Evolutionary conservation across 1,140 invertebrate genomes (phyloP).

Genomic region (Proctacanthus coquilletti): DNA sequence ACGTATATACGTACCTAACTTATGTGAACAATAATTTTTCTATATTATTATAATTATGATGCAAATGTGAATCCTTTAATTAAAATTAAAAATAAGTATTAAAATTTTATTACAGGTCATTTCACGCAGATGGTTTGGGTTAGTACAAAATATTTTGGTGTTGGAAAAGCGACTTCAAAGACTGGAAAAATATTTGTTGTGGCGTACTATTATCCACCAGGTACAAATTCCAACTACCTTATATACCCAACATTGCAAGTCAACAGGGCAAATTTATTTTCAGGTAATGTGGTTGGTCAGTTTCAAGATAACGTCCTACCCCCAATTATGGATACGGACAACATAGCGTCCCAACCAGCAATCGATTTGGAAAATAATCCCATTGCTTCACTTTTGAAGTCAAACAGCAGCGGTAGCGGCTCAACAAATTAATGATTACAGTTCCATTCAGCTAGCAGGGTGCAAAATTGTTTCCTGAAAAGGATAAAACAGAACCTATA

Average conservation of each 20-base stretch:
- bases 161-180: slow-evolving; percentile 61
- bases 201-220: slow-evolving; percentile 57
- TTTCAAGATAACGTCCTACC: slow-evolving; percentile 64
- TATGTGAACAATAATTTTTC: slow-evolving; percentile 1
- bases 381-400: slow-evolving; percentile 1
- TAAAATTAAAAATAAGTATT: not conserved
- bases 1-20: no score
- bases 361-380: slow-evolving; percentile 6
- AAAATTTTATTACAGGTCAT: slow-evolving; percentile 43
- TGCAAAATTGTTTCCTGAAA: not conserved
- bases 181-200: slow-evolving; percentile 65
- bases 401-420: not conserved
- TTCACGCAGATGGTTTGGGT: slow-evolving; percentile 88
- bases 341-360: slow-evolving; percentile 23
- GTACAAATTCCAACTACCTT: no score
- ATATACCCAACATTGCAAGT: not conserved
- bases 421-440: slow-evolving; percentile 4
- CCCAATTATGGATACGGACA: slow-evolving; percentile 41
- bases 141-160: slow-evolving; percentile 57
- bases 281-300: slow-evolving; percentile 59
- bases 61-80: not conserved
- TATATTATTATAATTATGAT: not conserved
- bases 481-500: not conserved
- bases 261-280: no score
- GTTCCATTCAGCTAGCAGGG: not conserved